Conservation (phyloP, 1,140 invertebrate species). For the Sarcophaga bullata region DNA sequence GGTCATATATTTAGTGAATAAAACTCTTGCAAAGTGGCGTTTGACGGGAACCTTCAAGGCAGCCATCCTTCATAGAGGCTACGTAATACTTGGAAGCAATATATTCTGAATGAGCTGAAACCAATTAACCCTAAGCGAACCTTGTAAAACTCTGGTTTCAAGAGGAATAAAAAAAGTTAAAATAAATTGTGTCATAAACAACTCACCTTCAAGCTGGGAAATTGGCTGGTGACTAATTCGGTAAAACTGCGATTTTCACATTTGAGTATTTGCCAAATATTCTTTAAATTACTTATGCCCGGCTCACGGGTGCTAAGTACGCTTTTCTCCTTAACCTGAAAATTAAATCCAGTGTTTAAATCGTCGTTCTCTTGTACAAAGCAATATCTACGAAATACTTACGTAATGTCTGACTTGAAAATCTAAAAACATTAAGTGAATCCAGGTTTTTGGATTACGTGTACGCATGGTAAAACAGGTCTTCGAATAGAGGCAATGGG, state of each 20-base stretch:
- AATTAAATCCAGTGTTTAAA: background rate
- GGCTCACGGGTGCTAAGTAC: conserved; percentile 86
- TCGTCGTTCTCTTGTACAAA: background rate
- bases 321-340: conserved; percentile 78
- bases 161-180: too few relatives aligned
- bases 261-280: conserved; percentile 93
- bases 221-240: conserved; percentile 90
- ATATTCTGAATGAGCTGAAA: too few relatives aligned
- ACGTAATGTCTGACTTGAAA: conserved; percentile 74
- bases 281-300: conserved; percentile 84
- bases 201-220: conserved; percentile 83
- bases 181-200: too few relatives aligned
- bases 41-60: too few relatives aligned
- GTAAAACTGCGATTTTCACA: conserved; percentile 90
- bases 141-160: too few relatives aligned
- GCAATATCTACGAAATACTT: conserved; percentile 44
- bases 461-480: conserved; percentile 89
- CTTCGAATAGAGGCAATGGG: conserved; percentile 89
- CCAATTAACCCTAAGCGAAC: too few relatives aligned
- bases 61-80: too few relatives aligned
- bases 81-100: too few relatives aligned
- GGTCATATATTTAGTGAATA: too few relatives aligned
- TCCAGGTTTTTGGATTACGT: conserved; percentile 87
- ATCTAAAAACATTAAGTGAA: conserved; percentile 94
- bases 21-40: too few relatives aligned